Conservation (phyloP, 2,113 vertebrate species). For the Parus major region DNA sequence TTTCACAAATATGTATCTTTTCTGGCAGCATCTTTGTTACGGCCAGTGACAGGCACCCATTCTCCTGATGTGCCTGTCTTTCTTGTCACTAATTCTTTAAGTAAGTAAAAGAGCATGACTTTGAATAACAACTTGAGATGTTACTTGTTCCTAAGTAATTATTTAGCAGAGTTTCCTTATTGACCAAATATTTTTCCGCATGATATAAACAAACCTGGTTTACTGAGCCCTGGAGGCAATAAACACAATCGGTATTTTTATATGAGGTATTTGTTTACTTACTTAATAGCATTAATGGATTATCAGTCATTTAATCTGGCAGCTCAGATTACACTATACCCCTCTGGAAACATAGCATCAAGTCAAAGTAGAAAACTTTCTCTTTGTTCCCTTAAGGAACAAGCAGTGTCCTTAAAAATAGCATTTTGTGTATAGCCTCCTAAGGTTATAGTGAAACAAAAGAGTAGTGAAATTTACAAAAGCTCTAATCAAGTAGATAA, state of each 20-base stretch:
- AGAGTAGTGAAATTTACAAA: conserved; percentile 57
- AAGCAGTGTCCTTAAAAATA: conserved; percentile 53
- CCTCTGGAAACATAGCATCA: conserved; percentile 39
- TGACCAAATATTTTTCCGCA: conserved; percentile 54
- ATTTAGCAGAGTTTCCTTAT: conserved; percentile 33
- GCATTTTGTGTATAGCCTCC: conserved; percentile 38
- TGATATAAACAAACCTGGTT: conserved; percentile 18
- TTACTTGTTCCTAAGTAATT: background rate
- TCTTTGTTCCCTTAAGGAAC: conserved; percentile 21
- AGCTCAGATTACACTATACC: background rate
- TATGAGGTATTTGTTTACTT: background rate
- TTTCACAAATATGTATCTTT: conserved; percentile 7
- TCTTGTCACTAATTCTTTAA: background rate
- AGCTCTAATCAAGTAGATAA: conserved; percentile 37
- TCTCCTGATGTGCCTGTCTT: background rate
- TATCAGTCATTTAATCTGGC: conserved; percentile 31
- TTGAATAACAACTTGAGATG: conserved; percentile 26
- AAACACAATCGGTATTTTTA: background rate
- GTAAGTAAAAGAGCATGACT: conserved; percentile 21
- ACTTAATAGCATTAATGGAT: conserved; percentile 16
- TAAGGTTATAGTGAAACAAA: conserved; percentile 38
- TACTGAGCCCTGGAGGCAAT: background rate
- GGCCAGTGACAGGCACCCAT: background rate
- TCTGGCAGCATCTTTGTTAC: conserved; percentile 8
- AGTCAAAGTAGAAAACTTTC: conserved; percentile 19